Conservation (phyloP, 2,113 vertebrate species). For the Psilopsiagon aurifrons region DNA sequence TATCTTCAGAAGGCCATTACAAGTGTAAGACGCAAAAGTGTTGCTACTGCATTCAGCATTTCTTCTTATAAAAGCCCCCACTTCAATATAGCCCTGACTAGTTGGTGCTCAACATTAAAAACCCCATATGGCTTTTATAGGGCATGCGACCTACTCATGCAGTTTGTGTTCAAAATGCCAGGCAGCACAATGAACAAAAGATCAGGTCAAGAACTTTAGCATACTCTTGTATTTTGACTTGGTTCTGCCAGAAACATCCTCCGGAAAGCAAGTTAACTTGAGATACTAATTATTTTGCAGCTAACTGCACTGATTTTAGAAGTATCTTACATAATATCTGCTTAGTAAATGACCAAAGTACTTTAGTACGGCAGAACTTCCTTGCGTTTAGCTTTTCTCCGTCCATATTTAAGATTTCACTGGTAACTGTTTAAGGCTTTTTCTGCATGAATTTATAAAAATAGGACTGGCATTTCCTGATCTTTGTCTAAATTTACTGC, state of each 20-base stretch:
- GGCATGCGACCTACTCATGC: not conserved
- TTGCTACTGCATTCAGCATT: not conserved
- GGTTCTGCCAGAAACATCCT: not conserved
- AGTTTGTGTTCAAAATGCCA: not conserved
- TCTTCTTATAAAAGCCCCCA: rapidly evolving
- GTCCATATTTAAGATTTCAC: not conserved
- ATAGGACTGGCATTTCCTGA: not conserved
- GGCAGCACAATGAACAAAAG: not conserved
- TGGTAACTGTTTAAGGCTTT: not conserved
- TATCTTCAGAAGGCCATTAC: not conserved
- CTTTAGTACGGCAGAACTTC: not conserved
- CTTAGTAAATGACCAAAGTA: not conserved
- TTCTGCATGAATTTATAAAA: not conserved
- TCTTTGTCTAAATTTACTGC: not conserved
- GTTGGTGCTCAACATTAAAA: not conserved
- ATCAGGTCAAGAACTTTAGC: not conserved
- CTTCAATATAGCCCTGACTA: not conserved
- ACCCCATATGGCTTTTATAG: rapidly evolving
- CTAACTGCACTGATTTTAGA: not conserved
- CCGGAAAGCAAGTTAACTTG: not conserved
- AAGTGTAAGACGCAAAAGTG: not conserved
- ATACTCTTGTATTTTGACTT: not conserved
- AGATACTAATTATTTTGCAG: not conserved
- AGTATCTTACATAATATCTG: not conserved
- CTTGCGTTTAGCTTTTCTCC: not conserved